A percentile compares a stretch with the other conserved stretches of the same genome.
Conservation (phyloP, 2,888 invertebrate genomes). For the Eupithecia tripunctaria region DNA sequence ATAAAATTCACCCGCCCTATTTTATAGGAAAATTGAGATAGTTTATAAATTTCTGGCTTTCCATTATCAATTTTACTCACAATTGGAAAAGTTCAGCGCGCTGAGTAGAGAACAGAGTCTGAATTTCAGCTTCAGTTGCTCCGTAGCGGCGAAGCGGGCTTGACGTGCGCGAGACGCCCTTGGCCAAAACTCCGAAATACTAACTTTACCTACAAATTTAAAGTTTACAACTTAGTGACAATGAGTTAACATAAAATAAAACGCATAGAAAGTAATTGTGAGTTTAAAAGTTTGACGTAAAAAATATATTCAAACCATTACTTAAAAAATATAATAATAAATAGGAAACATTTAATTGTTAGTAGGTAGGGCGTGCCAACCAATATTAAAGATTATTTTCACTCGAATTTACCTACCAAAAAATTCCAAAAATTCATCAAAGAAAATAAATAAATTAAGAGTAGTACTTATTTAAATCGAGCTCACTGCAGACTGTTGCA, state of each 20-base stretch:
- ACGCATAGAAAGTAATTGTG: not conserved
- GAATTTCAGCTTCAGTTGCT: slow-evolving; percentile 8
- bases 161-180: not conserved
- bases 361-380: not conserved
- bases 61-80: not conserved
- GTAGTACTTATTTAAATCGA: too few species aligned
- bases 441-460: too few species aligned
- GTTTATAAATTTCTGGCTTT: not conserved
- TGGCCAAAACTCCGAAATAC: not conserved
- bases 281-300: not conserved
- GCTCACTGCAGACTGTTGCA: too few species aligned
- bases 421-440: too few species aligned
- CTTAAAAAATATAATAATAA: not conserved
- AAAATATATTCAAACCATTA: not conserved
- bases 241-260: not conserved
- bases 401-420: not conserved
- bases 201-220: not conserved
- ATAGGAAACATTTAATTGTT: not conserved
- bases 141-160: not conserved
- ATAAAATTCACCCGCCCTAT: not conserved
- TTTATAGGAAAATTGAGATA: not conserved
- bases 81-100: not conserved
- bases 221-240: not conserved
- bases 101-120: not conserved
- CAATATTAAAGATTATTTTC: not conserved